Conservation (phyloP, 2,888 invertebrate species). For the Plagodis pulveraria region DNA sequence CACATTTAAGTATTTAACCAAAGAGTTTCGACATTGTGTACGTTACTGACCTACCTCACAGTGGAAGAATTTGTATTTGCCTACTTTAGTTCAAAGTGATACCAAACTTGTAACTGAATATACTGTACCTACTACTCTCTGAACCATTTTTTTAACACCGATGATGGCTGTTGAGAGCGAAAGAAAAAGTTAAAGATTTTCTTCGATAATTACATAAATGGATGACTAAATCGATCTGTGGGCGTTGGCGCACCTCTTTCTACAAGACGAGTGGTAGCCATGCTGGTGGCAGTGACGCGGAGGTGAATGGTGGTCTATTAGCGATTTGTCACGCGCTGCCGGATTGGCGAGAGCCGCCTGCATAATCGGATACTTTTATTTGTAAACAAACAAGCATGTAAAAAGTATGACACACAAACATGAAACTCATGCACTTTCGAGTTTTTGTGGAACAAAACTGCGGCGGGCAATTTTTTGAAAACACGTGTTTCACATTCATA, state of each 20-base stretch:
- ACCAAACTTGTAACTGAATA: no score
- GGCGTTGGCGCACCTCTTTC: conserved; percentile 18
- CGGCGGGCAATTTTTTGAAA: conserved; percentile 31
- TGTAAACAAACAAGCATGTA: conserved; percentile 30
- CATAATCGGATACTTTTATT: conserved; percentile 32
- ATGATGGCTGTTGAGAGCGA: conserved; percentile 1
- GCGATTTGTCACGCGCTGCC: conserved; percentile 24
- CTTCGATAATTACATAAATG: conserved; percentile 16
- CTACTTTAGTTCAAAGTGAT: no score
- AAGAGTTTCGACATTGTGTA: no score
- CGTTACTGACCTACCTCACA: no score
- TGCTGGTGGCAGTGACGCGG: conserved; percentile 12
- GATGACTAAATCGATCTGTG: conserved; percentile 12
- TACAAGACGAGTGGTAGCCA: conserved; percentile 9
- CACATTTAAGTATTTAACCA: no score
- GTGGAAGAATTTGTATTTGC: no score
- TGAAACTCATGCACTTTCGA: conserved; percentile 1
- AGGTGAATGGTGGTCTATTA: conserved; percentile 32
- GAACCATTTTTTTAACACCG: background rate
- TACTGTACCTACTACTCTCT: no score
- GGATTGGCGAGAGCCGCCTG: conserved; percentile 24
- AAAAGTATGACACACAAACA: conserved; percentile 1
- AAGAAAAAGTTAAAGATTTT: conserved; percentile 23
- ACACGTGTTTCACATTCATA: conserved; percentile 40
- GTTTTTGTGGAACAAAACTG: conserved; percentile 25